These are phyloP conservation scores for Peromyscus californicus DNA, from an alignment of 2,113 vertebrate species.

Conservation along the genomic window DNA sequence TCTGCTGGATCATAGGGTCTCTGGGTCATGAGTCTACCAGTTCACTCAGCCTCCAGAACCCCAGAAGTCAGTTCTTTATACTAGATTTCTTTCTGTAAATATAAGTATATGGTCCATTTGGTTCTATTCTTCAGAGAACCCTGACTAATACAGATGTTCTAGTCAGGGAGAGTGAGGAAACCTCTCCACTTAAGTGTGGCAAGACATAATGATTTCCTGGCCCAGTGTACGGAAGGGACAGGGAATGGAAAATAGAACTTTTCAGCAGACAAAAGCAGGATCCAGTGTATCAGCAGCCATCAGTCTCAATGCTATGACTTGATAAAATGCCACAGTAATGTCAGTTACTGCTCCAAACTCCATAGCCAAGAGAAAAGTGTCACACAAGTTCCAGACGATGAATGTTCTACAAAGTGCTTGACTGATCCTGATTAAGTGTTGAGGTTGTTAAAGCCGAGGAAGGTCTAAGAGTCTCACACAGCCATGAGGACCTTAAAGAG, in stretches of 20 bases:
- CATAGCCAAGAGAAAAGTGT: not conserved
- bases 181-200: not conserved
- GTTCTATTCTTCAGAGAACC: not conserved
- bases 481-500: not conserved
- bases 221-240: not conserved
- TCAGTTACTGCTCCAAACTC: not conserved
- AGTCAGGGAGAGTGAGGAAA: not conserved
- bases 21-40: not conserved
- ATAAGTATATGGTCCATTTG: not conserved
- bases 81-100: not conserved
- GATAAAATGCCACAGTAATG: too few species aligned
- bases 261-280: not conserved
- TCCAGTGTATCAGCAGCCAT: rapidly evolving
- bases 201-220: not conserved
- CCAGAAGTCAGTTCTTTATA: not conserved
- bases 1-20: not conserved
- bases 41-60: not conserved
- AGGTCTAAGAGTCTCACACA: not conserved
- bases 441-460: not conserved
- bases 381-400: not conserved
- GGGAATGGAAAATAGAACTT: not conserved
- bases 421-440: not conserved
- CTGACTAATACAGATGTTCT: not conserved
- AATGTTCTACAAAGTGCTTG: not conserved
- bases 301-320: not conserved